These are phyloP conservation scores for Abscondita cerata DNA, from an alignment of 2,888 invertebrate genomes.

Conservation along the genomic window DNA sequence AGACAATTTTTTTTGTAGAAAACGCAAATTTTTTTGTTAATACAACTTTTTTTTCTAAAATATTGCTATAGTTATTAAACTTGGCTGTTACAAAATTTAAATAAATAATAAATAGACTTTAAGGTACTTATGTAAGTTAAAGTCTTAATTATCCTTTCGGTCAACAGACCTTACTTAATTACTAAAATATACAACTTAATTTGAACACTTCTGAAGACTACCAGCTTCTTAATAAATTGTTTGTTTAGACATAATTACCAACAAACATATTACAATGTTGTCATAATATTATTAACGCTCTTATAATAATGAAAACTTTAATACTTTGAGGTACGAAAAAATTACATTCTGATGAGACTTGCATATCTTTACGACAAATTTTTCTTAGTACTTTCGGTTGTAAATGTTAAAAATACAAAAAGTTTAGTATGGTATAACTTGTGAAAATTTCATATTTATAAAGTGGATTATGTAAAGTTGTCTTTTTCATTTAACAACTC, in stretches of 20 bases:
- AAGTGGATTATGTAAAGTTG: slow-evolving; percentile 12
- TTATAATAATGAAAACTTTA: no score
- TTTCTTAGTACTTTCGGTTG: not conserved
- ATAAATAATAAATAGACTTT: no score
- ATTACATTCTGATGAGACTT: not conserved
- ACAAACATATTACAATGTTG: no score
- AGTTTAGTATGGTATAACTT: not conserved
- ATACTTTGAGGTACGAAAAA: no score
- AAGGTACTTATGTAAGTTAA: not conserved
- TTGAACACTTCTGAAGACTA: slow-evolving; percentile 5
- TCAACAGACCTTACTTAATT: slow-evolving; percentile 3
- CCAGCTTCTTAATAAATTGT: not conserved
- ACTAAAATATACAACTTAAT: slow-evolving; percentile 5
- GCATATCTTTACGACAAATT: not conserved
- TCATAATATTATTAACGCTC: no score
- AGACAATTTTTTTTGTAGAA: no score
- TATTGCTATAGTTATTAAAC: no score
- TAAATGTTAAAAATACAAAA: slow-evolving; percentile 1
- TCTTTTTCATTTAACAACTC: slow-evolving; percentile 8
- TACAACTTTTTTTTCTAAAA: no score
- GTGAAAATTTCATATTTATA: slow-evolving; percentile 6
- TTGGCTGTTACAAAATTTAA: no score
- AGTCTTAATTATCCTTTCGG: slow-evolving; percentile 8
- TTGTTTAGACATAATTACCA: not conserved
- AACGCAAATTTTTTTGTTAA: no score